A percentile compares a stretch with the other conserved stretches of the same genome.
These are phyloP conservation scores for Sus scrofa DNA, from an alignment of 2,113 vertebrate genomes.

Conservation along the genomic window DNA sequence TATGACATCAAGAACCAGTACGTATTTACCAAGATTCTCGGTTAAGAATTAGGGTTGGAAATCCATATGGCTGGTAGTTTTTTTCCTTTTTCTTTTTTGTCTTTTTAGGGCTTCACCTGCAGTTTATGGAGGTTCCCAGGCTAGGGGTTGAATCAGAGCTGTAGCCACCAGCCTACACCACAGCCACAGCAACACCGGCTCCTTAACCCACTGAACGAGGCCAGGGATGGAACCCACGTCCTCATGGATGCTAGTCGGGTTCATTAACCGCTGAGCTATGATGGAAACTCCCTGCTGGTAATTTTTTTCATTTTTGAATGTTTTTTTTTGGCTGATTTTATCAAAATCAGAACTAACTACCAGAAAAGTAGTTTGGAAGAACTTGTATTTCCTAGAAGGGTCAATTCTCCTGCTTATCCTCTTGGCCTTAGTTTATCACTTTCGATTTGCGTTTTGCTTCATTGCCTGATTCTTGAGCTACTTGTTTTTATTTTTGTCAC, in stretches of 20 bases:
- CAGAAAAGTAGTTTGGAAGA: not conserved
- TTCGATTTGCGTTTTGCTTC: not conserved
- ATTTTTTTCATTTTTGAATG: slow-evolving; percentile 6
- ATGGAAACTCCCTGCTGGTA: not conserved
- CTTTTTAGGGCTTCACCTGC: too few relatives aligned
- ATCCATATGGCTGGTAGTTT: not conserved
- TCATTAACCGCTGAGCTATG: too few relatives aligned
- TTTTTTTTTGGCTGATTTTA: slow-evolving; percentile 33
- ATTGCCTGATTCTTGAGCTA: not conserved
- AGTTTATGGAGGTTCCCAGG: too few relatives aligned
- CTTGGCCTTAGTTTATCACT: not conserved
- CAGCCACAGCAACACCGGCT: too few relatives aligned
- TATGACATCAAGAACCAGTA: not conserved
- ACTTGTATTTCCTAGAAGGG: not conserved
- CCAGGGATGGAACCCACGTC: too few relatives aligned
- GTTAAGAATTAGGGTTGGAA: not conserved
- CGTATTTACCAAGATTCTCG: not conserved
- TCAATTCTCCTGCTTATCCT: not conserved
- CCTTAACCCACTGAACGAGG: too few relatives aligned
- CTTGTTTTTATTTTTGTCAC: not conserved
- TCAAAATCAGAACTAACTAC: too few relatives aligned
- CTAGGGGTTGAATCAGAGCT: too few relatives aligned
- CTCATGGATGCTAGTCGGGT: too few relatives aligned
- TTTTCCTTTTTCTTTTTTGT: too few relatives aligned
- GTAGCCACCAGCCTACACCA: too few relatives aligned